These are phyloP conservation scores for Melanocharis versteri DNA, from an alignment of 2,113 vertebrate species.

Conservation along the genomic window DNA sequence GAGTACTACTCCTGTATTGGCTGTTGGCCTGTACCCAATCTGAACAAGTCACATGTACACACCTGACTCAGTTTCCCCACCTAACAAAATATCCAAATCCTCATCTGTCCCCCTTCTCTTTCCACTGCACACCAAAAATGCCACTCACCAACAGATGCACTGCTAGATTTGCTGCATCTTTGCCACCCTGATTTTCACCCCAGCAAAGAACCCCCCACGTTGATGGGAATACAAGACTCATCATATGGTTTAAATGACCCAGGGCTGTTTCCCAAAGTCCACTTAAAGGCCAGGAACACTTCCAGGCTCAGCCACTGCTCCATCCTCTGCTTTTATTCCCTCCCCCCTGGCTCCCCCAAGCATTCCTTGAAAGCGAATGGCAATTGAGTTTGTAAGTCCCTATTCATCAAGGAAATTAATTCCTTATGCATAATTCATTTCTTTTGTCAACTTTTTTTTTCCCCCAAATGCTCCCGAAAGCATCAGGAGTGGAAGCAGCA, in stretches of 20 bases:
- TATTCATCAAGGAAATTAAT: slow-evolving; percentile 80
- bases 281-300: slow-evolving; percentile 31
- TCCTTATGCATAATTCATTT: slow-evolving; percentile 82
- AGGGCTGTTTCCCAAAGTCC: slow-evolving; percentile 29
- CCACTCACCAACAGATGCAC: not conserved
- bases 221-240: not conserved
- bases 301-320: not conserved
- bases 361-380: slow-evolving; percentile 66
- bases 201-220: not conserved
- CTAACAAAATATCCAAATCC: not conserved
- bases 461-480: slow-evolving; percentile 53
- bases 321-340: slow-evolving; percentile 13
- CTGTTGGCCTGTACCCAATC: not conserved
- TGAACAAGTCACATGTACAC: not conserved
- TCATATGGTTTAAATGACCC: slow-evolving; percentile 40
- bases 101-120: not conserved
- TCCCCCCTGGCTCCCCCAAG: not conserved
- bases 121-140: not conserved
- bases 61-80: not conserved
- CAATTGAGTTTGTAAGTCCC: slow-evolving; percentile 70
- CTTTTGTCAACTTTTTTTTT: slow-evolving; percentile 73
- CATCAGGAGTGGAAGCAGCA: slow-evolving; percentile 52
- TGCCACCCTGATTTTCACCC: not conserved
- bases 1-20: not conserved
- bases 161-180: not conserved